Conservation (phyloP, 1,140 invertebrate genomes). For the Apis florea region DNA sequence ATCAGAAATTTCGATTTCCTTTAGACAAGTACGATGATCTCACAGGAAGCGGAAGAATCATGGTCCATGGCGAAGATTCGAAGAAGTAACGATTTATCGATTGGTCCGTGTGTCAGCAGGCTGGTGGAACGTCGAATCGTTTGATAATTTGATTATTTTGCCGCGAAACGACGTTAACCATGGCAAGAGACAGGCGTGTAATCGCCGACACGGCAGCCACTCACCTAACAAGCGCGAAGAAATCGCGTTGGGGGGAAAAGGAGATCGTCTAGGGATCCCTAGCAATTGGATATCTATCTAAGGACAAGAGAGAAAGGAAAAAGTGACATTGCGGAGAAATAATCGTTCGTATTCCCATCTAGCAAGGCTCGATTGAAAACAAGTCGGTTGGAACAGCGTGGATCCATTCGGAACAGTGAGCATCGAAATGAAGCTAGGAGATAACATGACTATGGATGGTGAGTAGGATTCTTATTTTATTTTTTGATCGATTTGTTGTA, state of each 20-base stretch:
- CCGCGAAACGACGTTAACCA: constrained; percentile 34
- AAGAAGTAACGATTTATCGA: constrained; percentile 6
- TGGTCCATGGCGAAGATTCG: neutral
- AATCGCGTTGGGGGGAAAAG: constrained; percentile 6
- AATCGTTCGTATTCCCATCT: neutral
- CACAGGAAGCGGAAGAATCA: neutral
- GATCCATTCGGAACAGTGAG: constrained; percentile 24
- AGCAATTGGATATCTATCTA: constrained; percentile 5
- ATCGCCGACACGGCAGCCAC: neutral
- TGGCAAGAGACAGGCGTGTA: neutral
- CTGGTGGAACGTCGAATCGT: neutral
- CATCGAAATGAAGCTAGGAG: constrained; percentile 64
- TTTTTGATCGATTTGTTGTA: neutral
- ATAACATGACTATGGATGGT: constrained; percentile 66
- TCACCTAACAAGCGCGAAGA: constrained; percentile 28
- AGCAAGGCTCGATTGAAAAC: neutral
- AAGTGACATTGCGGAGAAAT: neutral
- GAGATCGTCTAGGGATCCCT: neutral
- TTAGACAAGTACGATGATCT: neutral
- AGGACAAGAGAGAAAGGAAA: neutral
- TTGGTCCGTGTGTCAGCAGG: no score
- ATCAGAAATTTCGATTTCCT: no score
- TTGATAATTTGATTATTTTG: constrained; percentile 19
- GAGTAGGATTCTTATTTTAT: constrained; percentile 3
- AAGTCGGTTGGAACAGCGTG: constrained; percentile 19